Base-by-base conservation (phyloP, 2,797 vertebrate genomes). In the Enteromius radiatus region DNA sequence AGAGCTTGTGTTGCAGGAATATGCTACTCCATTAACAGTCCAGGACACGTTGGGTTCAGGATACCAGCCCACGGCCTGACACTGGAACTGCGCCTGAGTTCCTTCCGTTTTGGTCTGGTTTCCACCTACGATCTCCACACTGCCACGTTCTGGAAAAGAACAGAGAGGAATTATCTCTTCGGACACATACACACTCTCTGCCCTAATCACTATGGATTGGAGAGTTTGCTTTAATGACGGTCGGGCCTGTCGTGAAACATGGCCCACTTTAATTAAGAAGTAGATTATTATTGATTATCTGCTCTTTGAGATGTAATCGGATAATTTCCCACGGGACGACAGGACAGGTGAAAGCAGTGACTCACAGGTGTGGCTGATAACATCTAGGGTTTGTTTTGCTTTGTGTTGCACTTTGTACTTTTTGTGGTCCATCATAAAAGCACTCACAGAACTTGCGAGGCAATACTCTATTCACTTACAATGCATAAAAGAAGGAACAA, bases 1-100 rank as follows among this genome's bases (percentile, higher is more conserved):
- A 8, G 65, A 84, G 71, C n/a, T 93, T 82, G 82, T 92, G 92
- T 91, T 93, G 88, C 87, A 91, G 31, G 23, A 61, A 84, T 86
- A 84, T 0, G 7, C 3, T 1, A 56, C 56, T 4, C 86, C 90
- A 1, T 92, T 88, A 4, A 33, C 33, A 7, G 64, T 84, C 94
- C 94, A 95, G 84, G 26, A 90, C 71, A 95, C 1, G 0, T 45
- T 49, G 0, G 94, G 89, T 0, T 0, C 5, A 0, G 94, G 94
- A 64, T 82, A 93, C 94, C 94, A 95, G 31, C 54, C 87, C 0
- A 65, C 14, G 3, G 88, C 80, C 6, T 52, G 47, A 65, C 94
- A 95, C 84, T 79, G 87, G 80, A 95, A 88, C 77, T 85, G 71
- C 2, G 90, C 91, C 85, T 86, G 82, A 41, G 91, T 69, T 52